A percentile compares a stretch with the other conserved stretches of the same genome.
phyloP scores from a whole-genome alignment of 2,113 vertebrate species.

The Telmatochromis sp. region DNA sequence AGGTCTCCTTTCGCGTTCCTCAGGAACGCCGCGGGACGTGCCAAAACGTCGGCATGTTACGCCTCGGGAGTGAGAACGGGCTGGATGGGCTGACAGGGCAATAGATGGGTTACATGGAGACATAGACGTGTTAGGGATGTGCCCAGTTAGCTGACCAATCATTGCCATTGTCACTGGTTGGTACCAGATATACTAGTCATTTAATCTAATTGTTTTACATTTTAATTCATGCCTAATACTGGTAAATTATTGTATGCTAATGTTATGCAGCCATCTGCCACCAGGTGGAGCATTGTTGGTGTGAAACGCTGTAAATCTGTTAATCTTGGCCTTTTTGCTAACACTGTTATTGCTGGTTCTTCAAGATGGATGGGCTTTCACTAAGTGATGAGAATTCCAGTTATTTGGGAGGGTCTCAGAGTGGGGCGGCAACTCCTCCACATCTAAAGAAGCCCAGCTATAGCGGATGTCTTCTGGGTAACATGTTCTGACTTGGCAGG shows the following conservation, averaged over 20 bases:
- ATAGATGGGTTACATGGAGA: not conserved
- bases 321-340: not conserved
- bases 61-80: too few relatives aligned
- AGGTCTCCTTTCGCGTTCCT: too few relatives aligned
- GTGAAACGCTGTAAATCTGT: not conserved
- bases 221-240: not conserved
- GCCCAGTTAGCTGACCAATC: rapidly evolving
- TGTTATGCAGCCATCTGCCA: not conserved
- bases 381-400: not conserved
- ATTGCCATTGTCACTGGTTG: not conserved
- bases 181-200: not conserved
- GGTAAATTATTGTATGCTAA: not conserved
- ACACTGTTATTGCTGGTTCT: rapidly evolving
- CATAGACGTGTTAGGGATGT: not conserved
- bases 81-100: not conserved
- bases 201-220: not conserved
- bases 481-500: not conserved
- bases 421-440: not conserved
- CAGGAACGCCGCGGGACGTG: too few relatives aligned
- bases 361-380: not conserved
- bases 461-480: rapidly evolving
- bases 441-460: not conserved
- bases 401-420: not conserved
- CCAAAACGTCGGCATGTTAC: too few relatives aligned
- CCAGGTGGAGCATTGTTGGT: not conserved